A percentile compares a stretch with the other conserved stretches of the same genome.
Conservation (phyloP, 1,140 invertebrate genomes). For the Choristoneura fumiferana region DNA sequence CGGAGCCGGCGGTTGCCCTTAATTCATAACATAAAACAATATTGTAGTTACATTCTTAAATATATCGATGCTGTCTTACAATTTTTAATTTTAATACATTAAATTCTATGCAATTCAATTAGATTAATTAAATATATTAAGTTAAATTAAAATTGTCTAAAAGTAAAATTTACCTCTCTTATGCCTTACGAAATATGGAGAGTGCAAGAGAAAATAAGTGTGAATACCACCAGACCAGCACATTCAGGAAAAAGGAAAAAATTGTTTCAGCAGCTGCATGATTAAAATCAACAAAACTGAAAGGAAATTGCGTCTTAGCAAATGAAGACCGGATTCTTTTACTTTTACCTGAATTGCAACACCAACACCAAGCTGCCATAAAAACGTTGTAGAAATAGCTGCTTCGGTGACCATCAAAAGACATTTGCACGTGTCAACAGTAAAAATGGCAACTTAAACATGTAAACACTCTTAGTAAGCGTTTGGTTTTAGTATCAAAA, state of each 20-base stretch:
- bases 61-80: slow-evolving; percentile 60
- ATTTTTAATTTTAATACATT: slow-evolving; percentile 64
- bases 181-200: slow-evolving; percentile 38
- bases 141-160: slow-evolving; percentile 52
- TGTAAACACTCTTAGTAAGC: slow-evolving; percentile 6
- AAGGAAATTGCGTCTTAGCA: background rate
- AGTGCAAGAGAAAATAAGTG: slow-evolving; percentile 33
- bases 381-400: background rate
- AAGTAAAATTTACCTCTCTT: slow-evolving; percentile 62
- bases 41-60: slow-evolving; percentile 56
- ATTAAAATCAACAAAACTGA: background rate
- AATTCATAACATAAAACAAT: slow-evolving; percentile 67
- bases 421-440: no score
- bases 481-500: background rate
- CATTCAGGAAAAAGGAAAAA: slow-evolving; percentile 13
- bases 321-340: slow-evolving; percentile 2
- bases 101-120: slow-evolving; percentile 46
- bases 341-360: background rate
- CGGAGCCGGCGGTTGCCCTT: slow-evolving; percentile 51
- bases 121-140: slow-evolving; percentile 51
- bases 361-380: slow-evolving; percentile 3
- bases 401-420: background rate
- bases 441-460: background rate
- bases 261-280: background rate
- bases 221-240: background rate